phyloP scores from a whole-genome alignment of 2,888 invertebrate species.

The Lasioglossum lativentre region DNA sequence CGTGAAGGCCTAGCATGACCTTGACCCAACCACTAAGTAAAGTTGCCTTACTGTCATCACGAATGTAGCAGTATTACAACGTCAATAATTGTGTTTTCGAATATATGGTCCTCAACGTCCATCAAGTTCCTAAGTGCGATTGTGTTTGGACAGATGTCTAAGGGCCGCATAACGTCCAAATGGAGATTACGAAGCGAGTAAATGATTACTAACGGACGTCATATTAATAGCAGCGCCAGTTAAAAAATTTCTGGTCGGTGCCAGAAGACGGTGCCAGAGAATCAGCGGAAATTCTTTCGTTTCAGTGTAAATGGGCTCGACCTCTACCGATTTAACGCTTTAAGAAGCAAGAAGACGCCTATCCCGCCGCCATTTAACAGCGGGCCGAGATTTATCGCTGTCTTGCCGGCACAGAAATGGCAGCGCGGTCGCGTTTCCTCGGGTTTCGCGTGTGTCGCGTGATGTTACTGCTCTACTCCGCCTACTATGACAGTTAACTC shows the following conservation, averaged over 20 bases:
- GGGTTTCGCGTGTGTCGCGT: neutral
- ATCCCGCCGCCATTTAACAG: neutral
- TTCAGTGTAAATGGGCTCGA: slow-evolving; percentile 18
- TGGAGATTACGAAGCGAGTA: neutral
- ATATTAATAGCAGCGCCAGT: slow-evolving; percentile 20
- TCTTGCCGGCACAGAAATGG: neutral
- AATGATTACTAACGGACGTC: neutral
- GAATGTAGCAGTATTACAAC: neutral
- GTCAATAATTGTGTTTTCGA: neutral
- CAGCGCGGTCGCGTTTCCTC: neutral
- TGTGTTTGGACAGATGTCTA: neutral
- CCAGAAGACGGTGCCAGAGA: slow-evolving; percentile 54
- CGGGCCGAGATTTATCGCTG: slow-evolving; percentile 25
- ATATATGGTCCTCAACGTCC: neutral
- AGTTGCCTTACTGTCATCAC: neutral
- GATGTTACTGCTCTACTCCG: neutral
- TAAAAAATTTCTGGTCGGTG: neutral
- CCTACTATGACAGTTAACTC: neutral
- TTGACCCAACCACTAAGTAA: neutral
- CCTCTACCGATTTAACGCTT: slow-evolving; percentile 41
- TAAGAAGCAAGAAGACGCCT: slow-evolving; percentile 20
- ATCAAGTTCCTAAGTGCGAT: neutral
- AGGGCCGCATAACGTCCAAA: neutral
- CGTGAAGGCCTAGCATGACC: neutral
- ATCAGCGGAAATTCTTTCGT: slow-evolving; percentile 23